Conservation (phyloP, 2,797 vertebrate species). For the Pseudomugil gertrudae region DNA sequence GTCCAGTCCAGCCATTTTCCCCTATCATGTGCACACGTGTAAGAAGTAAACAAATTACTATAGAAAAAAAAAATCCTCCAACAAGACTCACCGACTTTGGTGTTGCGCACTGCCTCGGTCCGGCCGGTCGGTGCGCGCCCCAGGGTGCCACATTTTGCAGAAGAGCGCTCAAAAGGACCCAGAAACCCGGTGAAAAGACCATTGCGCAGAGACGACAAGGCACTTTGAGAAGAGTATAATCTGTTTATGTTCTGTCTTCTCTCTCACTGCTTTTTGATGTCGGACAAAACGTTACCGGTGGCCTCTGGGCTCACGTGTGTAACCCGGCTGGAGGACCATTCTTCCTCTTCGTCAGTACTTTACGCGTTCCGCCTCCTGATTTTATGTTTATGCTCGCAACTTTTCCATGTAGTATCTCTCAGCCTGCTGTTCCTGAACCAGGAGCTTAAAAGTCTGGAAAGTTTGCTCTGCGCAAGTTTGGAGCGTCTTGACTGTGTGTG, state of each 20-base stretch:
- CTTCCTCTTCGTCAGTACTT: slow-evolving; percentile 85
- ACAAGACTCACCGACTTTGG: slow-evolving; percentile 87
- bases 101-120: slow-evolving; percentile 85
- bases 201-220: slow-evolving; percentile 80
- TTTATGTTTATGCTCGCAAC: slow-evolving; percentile 12
- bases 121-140: slow-evolving; percentile 74
- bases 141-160: slow-evolving; percentile 83
- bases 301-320: slow-evolving; percentile 74
- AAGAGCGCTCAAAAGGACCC: slow-evolving; percentile 81
- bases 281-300: slow-evolving; percentile 56
- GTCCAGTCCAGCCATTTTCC: too few relatives aligned
- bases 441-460: slow-evolving; percentile 57
- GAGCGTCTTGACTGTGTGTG: slow-evolving; percentile 67
- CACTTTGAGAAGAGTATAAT: slow-evolving; percentile 31
- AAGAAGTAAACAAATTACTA: too few relatives aligned
- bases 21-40: too few relatives aligned
- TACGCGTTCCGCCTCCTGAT: slow-evolving; percentile 42
- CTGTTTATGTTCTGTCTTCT: slow-evolving; percentile 24
- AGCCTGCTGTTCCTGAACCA: slow-evolving; percentile 32
- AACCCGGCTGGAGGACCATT: slow-evolving; percentile 75
- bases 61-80: too few relatives aligned
- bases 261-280: slow-evolving; percentile 27
- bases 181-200: slow-evolving; percentile 81
- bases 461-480: slow-evolving; percentile 76
- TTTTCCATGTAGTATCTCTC: slow-evolving; percentile 27